phyloP scores from a whole-genome alignment of 1,140 invertebrate genomes.

The Triops cancriformis region DNA sequence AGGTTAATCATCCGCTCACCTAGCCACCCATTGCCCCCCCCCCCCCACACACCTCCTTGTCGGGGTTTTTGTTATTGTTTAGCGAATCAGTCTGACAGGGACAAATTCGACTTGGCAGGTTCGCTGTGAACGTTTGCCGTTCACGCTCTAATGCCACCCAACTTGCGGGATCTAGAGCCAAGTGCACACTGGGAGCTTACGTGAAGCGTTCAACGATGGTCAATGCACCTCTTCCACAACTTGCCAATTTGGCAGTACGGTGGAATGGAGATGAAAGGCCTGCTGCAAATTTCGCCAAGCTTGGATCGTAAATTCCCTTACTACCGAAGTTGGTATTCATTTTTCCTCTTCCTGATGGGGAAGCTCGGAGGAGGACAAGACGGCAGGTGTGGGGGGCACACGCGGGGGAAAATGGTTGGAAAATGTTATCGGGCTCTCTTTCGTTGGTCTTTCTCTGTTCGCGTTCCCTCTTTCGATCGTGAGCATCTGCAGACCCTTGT shows the following conservation, averaged over 20 bases:
- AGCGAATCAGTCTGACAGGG: too few species aligned
- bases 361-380: neutral
- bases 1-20: too few species aligned
- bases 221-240: too few species aligned
- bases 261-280: neutral
- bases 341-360: constrained; percentile 1
- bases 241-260: neutral
- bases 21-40: too few species aligned
- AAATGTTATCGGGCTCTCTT: neutral
- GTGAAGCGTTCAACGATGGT: too few species aligned
- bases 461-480: neutral
- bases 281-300: neutral
- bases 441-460: neutral
- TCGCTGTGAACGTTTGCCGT: too few species aligned
- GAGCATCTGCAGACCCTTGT: constrained; percentile 5
- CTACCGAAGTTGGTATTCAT: neutral
- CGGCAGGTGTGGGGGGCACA: neutral
- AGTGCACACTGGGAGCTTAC: too few species aligned
- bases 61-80: too few species aligned
- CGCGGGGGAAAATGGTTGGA: neutral
- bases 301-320: neutral
- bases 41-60: too few species aligned
- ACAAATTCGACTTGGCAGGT: too few species aligned
- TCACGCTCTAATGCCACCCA: too few species aligned
- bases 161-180: too few species aligned